These are phyloP conservation scores for Thymelicus sylvestris DNA, from an alignment of 2,888 invertebrate genomes.

Conservation along the genomic window DNA sequence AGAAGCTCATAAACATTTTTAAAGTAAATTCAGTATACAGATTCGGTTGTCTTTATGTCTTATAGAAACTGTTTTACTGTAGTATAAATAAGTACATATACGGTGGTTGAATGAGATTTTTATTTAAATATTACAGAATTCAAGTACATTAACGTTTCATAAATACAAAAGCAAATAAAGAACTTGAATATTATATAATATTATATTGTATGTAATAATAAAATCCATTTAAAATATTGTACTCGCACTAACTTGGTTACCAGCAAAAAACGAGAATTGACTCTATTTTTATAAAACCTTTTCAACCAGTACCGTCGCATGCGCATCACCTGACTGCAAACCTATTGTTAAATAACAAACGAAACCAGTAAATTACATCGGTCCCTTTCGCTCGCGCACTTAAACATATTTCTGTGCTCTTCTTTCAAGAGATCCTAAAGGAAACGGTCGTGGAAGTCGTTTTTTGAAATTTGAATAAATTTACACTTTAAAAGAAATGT, in stretches of 20 bases:
- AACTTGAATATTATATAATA: neutral
- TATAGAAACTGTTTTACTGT: no score
- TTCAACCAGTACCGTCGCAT: conserved; percentile 48
- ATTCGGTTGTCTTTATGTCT: no score
- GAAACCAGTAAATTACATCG: conserved; percentile 17
- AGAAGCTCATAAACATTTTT: no score
- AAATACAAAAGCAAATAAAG: neutral
- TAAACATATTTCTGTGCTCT: conserved; percentile 43
- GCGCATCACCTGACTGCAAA: conserved; percentile 57
- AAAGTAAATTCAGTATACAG: no score
- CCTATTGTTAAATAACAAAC: conserved; percentile 64
- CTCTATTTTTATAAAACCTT: conserved; percentile 36
- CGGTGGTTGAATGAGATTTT: no score
- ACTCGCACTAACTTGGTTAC: conserved; percentile 13
- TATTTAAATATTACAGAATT: no score
- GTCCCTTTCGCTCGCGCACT: conserved; percentile 35
- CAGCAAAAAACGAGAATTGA: conserved; percentile 24
- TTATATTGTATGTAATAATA: neutral
- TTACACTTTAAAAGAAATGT: conserved; percentile 78
- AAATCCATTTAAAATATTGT: conserved; percentile 8
- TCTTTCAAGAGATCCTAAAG: conserved; percentile 51
- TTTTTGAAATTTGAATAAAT: conserved; percentile 81
- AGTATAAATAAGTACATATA: no score
- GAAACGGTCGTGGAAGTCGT: conserved; percentile 65
- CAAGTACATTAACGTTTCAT: neutral